Percentiles rank a stretch among this genome's conserved stretches.
Conservation (phyloP, 1,140 invertebrate genomes). For the Drosophila yakuba region DNA sequence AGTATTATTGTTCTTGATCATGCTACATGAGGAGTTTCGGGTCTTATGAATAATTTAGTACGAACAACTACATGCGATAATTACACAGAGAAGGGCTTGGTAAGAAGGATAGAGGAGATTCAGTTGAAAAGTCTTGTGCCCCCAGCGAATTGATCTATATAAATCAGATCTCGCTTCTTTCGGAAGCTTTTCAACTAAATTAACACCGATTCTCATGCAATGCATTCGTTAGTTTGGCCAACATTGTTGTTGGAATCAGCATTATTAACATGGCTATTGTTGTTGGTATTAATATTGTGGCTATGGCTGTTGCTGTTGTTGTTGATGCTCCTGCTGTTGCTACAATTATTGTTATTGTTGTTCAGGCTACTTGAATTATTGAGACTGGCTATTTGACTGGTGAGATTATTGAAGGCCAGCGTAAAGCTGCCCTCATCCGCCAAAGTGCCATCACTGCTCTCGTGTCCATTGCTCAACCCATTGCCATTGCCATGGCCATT, state of each 20-base stretch:
- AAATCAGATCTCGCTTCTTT: conserved; percentile 9
- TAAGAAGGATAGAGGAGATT: conserved; percentile 4
- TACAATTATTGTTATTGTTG: conserved; percentile 43
- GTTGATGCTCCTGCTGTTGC: conserved; percentile 40
- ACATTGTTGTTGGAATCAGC: conserved; percentile 77
- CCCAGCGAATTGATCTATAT: conserved; percentile 18
- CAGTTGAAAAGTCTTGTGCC: conserved; percentile 44
- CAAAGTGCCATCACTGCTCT: conserved; percentile 68
- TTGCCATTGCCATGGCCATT: conserved; percentile 61
- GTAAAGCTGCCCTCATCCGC: conserved; percentile 67
- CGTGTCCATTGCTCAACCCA: conserved; percentile 47
- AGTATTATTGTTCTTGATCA: conserved; percentile 32
- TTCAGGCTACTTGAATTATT: conserved; percentile 56
- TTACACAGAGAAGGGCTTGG: conserved; percentile 14
- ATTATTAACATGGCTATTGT: conserved; percentile 47
- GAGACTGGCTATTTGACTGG: conserved; percentile 69
- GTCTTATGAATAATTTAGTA: conserved; percentile 57
- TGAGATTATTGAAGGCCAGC: conserved; percentile 72
- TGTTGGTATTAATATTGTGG: conserved; percentile 31
- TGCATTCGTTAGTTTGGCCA: conserved; percentile 73
- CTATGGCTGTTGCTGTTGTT: conserved; percentile 39
- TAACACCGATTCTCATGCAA: conserved; percentile 79
- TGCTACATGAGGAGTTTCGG: conserved; percentile 19
- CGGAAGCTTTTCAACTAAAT: conserved; percentile 61
- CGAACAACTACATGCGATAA: conserved; percentile 60